Percentiles rank a stretch among this genome's conserved stretches.
phyloP scores from a whole-genome alignment of 2,113 vertebrate genomes.

The Tor tambroides region DNA sequence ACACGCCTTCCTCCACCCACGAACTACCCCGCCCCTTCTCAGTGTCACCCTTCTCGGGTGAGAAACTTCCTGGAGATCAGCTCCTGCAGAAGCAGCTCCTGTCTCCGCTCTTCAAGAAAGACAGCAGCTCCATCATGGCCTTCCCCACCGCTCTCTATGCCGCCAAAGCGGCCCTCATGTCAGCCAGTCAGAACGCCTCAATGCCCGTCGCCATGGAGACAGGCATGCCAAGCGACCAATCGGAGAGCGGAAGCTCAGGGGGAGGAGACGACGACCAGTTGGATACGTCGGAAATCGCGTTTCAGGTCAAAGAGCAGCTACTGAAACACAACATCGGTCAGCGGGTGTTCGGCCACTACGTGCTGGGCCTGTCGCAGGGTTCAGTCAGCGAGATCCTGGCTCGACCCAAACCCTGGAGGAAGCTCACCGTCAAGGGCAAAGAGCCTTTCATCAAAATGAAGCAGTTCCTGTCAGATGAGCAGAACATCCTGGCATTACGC shows the following conservation, averaged over 20 bases:
- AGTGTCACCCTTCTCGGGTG: conserved; percentile 79
- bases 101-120: conserved; percentile 84
- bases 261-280: conserved; percentile 88
- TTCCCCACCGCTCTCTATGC: conserved; percentile 85
- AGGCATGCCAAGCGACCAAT: conserved; percentile 80
- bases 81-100: conserved; percentile 82
- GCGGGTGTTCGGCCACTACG: conserved; percentile 96
- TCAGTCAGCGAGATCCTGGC: conserved; percentile 98
- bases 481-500: conserved; percentile 95
- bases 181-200: conserved; percentile 66
- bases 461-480: conserved; percentile 97
- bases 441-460: conserved; percentile 99
- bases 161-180: conserved; percentile 79
- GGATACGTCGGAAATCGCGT: conserved; percentile 95
- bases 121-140: conserved; percentile 70
- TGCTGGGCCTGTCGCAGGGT: conserved; percentile 96
- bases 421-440: conserved; percentile 98
- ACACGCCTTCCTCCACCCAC: conserved; percentile 65
- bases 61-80: conserved; percentile 79
- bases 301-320: conserved; percentile 98
- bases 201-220: conserved; percentile 65
- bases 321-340: conserved; percentile 99
- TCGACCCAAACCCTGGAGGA: conserved; percentile 97
- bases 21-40: conserved; percentile 83
- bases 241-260: conserved; percentile 75